A percentile compares a stretch with the other conserved stretches of the same genome.
phyloP scores from a whole-genome alignment of 1,140 invertebrate species.

The Bemisia tabaci region DNA sequence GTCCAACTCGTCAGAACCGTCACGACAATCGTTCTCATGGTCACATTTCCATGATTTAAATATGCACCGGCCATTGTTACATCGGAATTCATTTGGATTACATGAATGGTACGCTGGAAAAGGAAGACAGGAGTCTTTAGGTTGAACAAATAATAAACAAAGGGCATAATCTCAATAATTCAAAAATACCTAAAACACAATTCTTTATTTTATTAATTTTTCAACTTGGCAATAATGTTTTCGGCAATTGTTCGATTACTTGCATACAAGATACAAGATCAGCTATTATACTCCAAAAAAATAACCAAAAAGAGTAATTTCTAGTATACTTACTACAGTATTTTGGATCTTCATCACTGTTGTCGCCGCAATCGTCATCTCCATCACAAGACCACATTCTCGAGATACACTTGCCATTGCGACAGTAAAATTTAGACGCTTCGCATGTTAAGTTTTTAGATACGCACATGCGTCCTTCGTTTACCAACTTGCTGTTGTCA shows the following conservation, averaged over 20 bases:
- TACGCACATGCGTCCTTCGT: conserved; percentile 84
- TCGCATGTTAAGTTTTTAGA: conserved; percentile 79
- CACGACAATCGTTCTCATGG: conserved; percentile 88
- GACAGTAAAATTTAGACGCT: conserved; percentile 78
- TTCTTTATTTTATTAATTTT: no score
- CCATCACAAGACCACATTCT: conserved; percentile 90
- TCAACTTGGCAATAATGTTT: no score
- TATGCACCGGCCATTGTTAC: conserved; percentile 87
- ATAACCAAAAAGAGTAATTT: no score
- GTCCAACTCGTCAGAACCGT: conserved; percentile 82
- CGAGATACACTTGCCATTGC: conserved; percentile 88
- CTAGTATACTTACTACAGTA: conserved; percentile 81
- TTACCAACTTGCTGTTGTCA: conserved; percentile 72
- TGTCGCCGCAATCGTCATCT: conserved; percentile 89
- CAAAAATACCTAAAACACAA: no score
- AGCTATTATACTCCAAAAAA: no score
- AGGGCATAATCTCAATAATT: no score
- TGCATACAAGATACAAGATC: no score
- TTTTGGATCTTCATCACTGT: conserved; percentile 79
- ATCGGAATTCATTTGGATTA: conserved; percentile 81
- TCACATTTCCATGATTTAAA: conserved; percentile 91
- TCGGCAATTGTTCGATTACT: no score
- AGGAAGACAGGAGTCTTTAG: conserved; percentile 10
- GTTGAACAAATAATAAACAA: no score
- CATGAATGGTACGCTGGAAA: conserved; percentile 75